Percentiles rank a stretch among this genome's conserved stretches.
phyloP scores from a whole-genome alignment of 2,797 vertebrate genomes.

The Chloroceryle inda region DNA sequence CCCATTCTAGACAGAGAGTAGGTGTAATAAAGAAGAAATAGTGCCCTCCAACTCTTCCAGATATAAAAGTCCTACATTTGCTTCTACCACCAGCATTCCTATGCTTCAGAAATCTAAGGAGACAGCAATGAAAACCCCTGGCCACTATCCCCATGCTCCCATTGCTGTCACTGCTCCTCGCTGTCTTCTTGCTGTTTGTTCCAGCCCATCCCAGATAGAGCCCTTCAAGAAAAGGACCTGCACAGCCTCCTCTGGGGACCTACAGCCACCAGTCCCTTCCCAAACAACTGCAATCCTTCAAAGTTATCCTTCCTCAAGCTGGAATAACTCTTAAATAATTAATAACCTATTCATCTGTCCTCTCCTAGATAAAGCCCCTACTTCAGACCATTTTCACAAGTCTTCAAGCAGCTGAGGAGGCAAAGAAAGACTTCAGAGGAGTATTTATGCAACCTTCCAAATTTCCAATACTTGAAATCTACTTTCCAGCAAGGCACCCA shows the following conservation, averaged over 20 bases:
- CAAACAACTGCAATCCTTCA: background rate
- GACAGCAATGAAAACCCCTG: background rate
- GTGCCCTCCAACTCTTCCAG: background rate
- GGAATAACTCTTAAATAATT: background rate
- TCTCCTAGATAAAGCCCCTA: background rate
- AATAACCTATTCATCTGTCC: background rate
- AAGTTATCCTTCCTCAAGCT: background rate
- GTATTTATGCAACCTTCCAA: background rate
- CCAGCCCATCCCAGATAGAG: background rate
- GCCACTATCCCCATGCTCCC: rapidly evolving
- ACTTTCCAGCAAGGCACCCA: background rate
- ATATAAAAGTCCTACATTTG: background rate
- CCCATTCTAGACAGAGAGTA: background rate
- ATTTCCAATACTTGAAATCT: background rate
- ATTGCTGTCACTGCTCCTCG: rapidly evolving
- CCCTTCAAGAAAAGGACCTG: background rate
- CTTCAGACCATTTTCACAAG: background rate
- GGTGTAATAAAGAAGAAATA: background rate
- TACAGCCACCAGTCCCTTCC: rapidly evolving
- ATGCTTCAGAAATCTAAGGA: background rate
- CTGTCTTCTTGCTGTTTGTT: background rate
- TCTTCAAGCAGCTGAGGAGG: background rate
- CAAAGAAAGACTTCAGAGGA: background rate
- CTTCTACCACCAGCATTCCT: background rate
- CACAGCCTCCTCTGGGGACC: background rate